Evolutionary conservation across 2,113 vertebrate species (phyloP).

Genomic region (Oenanthe melanoleuca): DNA sequence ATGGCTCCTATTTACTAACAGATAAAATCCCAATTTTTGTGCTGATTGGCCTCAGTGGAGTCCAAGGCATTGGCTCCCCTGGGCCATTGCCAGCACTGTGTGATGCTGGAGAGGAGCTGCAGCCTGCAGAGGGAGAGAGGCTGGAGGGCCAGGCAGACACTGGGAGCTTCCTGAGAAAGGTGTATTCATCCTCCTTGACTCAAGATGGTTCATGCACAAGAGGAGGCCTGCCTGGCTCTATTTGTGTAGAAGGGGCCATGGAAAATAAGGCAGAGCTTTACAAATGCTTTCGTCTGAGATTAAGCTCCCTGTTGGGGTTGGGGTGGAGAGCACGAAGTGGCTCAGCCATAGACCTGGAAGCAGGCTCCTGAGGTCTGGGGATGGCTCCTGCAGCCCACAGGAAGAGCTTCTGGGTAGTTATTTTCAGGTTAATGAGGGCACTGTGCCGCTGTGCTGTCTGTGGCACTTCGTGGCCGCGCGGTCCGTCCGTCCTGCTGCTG

Average conservation of each 20-base stretch:
- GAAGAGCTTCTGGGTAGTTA: not conserved
- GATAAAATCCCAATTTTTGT: constrained; percentile 36
- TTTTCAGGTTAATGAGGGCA: not conserved
- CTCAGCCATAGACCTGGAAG: not conserved
- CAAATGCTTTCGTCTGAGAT: not conserved
- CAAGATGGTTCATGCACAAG: not conserved
- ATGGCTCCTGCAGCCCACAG: not conserved
- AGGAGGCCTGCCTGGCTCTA: not conserved
- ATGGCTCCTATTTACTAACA: not conserved
- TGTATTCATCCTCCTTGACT: not conserved
- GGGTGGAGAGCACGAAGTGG: not conserved
- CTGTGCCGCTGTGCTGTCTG: accelerated
- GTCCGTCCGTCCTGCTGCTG: not conserved
- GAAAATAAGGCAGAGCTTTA: not conserved
- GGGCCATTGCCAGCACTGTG: not conserved
- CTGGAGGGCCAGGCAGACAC: not conserved
- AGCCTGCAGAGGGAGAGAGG: not conserved
- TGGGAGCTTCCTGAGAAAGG: not conserved
- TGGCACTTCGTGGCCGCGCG: accelerated
- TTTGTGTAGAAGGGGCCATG: not conserved
- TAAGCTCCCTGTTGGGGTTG: not conserved
- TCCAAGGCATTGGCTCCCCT: not conserved
- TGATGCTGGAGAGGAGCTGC: not conserved
- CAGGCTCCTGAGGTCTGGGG: not conserved
- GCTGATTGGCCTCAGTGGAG: not conserved